phyloP scores from a whole-genome alignment of 2,888 invertebrate genomes.

The Allacma fusca region DNA sequence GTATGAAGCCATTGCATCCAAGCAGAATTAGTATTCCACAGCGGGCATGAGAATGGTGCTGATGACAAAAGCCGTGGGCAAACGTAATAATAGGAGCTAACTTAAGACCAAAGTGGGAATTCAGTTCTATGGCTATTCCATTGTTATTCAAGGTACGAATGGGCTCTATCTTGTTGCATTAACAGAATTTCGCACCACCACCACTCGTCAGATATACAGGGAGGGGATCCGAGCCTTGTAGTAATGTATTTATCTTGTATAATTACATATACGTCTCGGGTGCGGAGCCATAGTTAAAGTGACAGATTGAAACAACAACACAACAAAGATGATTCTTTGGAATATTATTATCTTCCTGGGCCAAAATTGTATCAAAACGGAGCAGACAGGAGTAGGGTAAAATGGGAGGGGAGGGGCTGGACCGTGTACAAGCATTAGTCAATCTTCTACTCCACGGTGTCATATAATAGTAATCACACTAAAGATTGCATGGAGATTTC shows the following conservation, averaged over 20 bases:
- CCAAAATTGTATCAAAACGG: too few species aligned
- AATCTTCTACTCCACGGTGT: constrained; percentile 17
- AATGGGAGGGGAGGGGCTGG: too few species aligned
- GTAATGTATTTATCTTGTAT: constrained; percentile 19
- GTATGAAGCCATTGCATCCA: too few species aligned
- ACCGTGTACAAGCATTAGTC: not conserved
- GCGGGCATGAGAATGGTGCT: constrained; percentile 22
- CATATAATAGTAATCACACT: constrained; percentile 2
- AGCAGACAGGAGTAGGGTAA: too few species aligned
- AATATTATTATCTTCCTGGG: too few species aligned
- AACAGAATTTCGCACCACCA: too few species aligned
- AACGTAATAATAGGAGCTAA: constrained; percentile 37
- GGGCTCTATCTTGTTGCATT: constrained; percentile 22
- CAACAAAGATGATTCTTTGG: not conserved
- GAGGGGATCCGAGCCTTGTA: too few species aligned
- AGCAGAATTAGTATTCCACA: constrained; percentile 32
- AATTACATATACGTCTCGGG: too few species aligned
- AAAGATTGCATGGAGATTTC: constrained; percentile 6
- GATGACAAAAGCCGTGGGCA: constrained; percentile 40
- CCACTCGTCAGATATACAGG: too few species aligned
- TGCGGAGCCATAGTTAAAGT: too few species aligned
- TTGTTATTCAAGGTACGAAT: constrained; percentile 24
- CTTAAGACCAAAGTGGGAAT: constrained; percentile 36
- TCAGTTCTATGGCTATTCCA: constrained; percentile 12
- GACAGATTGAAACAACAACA: too few species aligned